Percentiles rank a stretch among this genome's conserved stretches.
phyloP scores from a whole-genome alignment of 23 tunicate species.

The Styela plicata region DNA sequence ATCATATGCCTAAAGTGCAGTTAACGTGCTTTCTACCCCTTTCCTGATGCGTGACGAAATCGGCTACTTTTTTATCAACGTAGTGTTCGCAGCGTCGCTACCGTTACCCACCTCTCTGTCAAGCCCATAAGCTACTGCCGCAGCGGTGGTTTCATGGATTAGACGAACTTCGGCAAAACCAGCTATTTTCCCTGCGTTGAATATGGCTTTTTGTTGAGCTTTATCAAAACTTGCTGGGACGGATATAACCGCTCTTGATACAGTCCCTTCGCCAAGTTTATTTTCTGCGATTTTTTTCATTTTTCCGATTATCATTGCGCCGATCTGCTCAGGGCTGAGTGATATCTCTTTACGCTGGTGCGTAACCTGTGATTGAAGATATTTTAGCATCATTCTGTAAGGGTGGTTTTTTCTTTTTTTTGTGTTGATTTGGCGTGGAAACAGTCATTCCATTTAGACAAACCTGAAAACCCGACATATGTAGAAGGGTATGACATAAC shows the following conservation, averaged over 20 bases:
- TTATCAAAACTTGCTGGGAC: not conserved
- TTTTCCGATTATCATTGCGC: slow-evolving; percentile 74
- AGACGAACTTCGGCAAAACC: slow-evolving; percentile 72
- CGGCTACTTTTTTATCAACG: not conserved
- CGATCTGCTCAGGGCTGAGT: slow-evolving; percentile 73
- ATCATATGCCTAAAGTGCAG: not conserved
- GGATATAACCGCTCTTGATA: slow-evolving; percentile 2
- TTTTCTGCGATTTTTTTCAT: slow-evolving; percentile 85
- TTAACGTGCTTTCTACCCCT: not conserved
- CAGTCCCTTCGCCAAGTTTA: slow-evolving; percentile 69
- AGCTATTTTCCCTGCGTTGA: slow-evolving; percentile 87
- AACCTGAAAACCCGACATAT: too few relatives aligned
- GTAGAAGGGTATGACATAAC: too few relatives aligned
- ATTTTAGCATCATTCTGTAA: not conserved
- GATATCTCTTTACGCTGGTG: slow-evolving; percentile 56
- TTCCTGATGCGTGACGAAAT: not conserved
- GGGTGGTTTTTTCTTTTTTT: too few relatives aligned
- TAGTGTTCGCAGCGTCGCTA: too few relatives aligned
- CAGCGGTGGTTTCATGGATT: slow-evolving; percentile 89
- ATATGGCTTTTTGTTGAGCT: slow-evolving; percentile 40
- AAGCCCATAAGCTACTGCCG: slow-evolving; percentile 89
- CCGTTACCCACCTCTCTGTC: slow-evolving; percentile 66
- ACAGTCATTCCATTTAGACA: too few relatives aligned
- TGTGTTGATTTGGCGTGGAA: too few relatives aligned
- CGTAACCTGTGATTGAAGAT: not conserved